Percentiles rank a stretch among this genome's conserved stretches.
Conservation (phyloP, 2,797 vertebrate genomes). For the Rhynchotus rufescens region DNA sequence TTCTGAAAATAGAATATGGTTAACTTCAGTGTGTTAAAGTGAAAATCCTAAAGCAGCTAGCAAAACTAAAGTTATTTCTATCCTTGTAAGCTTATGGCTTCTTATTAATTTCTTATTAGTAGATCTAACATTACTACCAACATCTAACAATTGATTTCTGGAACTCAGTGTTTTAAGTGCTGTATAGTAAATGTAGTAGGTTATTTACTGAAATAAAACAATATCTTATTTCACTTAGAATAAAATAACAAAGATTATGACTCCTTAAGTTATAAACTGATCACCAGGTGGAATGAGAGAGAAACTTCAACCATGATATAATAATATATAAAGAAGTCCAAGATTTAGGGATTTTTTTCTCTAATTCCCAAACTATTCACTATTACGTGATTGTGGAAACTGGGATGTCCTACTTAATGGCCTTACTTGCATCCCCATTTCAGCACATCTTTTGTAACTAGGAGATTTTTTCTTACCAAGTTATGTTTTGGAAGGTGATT, state of each 20-base stretch:
- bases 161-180: background rate
- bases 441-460: slow-evolving; percentile 37
- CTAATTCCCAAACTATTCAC: background rate
- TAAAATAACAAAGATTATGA: background rate
- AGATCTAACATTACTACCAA: background rate
- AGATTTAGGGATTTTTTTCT: background rate
- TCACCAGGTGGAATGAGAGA: background rate
- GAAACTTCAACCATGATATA: background rate
- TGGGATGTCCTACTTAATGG: background rate
- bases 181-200: background rate
- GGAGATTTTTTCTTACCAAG: slow-evolving; percentile 17
- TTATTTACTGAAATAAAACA: background rate
- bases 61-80: background rate
- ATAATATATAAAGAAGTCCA: background rate
- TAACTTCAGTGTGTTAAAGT: background rate
- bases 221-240: background rate
- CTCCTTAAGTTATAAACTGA: background rate
- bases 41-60: background rate
- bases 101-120: background rate
- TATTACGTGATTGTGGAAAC: background rate
- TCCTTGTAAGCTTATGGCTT: background rate
- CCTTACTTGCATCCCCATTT: background rate
- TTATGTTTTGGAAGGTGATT: slow-evolving; percentile 36
- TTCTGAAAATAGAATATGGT: background rate
- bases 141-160: background rate